A percentile compares a stretch with the other conserved stretches of the same genome.
Evolutionary conservation across 1,140 invertebrate genomes (phyloP).

Genomic region (Drosophila navojoa): DNA sequence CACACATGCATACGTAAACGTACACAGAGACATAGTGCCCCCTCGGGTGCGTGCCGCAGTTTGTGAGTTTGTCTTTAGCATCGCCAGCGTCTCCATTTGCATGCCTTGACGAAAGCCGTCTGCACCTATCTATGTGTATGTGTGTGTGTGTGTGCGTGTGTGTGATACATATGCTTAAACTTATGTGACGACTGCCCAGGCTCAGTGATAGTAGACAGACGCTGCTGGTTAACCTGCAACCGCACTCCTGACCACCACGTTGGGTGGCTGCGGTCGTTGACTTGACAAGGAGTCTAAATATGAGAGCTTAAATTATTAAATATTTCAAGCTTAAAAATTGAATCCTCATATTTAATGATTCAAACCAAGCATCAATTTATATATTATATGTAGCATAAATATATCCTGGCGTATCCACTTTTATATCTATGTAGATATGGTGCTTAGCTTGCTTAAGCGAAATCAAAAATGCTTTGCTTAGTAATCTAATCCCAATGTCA

Average conservation of each 20-base stretch:
- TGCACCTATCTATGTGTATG: conserved; percentile 52
- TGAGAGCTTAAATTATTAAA: no score
- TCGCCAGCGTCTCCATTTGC: conserved; percentile 57
- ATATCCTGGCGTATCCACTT: no score
- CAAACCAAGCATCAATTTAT: no score
- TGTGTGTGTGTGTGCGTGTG: neutral
- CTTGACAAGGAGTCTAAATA: neutral
- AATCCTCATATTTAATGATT: no score
- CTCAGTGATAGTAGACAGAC: conserved; percentile 60
- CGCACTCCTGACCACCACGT: conserved; percentile 42
- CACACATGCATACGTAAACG: conserved; percentile 6
- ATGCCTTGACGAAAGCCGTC: conserved; percentile 58
- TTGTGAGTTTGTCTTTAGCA: conserved; percentile 31
- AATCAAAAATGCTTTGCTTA: no score
- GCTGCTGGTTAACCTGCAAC: conserved; percentile 38
- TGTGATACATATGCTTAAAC: conserved; percentile 41
- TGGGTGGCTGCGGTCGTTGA: conserved; percentile 53
- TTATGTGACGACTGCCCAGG: conserved; percentile 55
- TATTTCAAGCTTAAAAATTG: no score
- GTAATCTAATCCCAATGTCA: neutral
- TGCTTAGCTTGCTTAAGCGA: no score
- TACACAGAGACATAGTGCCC: conserved; percentile 35
- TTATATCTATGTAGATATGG: no score
- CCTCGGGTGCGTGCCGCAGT: conserved; percentile 51
- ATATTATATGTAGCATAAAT: no score